Percentiles rank a stretch among this genome's conserved stretches.
Conservation (phyloP, 2,113 vertebrate species). For the Clarias gariepinus region DNA sequence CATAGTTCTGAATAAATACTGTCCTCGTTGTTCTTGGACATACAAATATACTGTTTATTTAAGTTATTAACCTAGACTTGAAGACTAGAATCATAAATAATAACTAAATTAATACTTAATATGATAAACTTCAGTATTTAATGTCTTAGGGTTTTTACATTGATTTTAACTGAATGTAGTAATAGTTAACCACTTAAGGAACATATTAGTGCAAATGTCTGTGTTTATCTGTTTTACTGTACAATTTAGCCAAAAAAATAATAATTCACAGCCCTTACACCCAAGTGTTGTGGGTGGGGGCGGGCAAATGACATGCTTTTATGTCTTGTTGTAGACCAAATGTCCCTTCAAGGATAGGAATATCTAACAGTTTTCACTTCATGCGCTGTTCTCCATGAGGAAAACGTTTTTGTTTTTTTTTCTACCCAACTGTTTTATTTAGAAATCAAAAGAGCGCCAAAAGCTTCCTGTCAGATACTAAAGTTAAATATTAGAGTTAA, state of each 20-base stretch:
- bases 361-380: not conserved
- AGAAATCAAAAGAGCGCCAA: not conserved
- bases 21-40: not conserved
- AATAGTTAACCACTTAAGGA: not conserved
- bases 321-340: not conserved
- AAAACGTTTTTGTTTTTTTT: not conserved
- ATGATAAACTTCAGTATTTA: not conserved
- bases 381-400: not conserved
- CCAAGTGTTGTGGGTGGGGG: not conserved
- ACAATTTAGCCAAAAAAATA: not conserved
- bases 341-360: not conserved
- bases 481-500: not conserved
- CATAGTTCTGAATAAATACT: not conserved
- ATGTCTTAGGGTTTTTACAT: not conserved
- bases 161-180: not conserved
- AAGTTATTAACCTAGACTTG: constrained; percentile 2
- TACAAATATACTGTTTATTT: not conserved
- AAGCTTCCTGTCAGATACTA: not conserved
- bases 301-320: not conserved
- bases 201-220: not conserved
- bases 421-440: not conserved
- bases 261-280: too few relatives aligned
- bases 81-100: not conserved
- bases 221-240: not conserved
- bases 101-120: not conserved